Evolutionary conservation across 2,113 vertebrate species (phyloP), one percentile per base, ranked within the genome.

Genomic region (Syngnathus typhle): DNA sequence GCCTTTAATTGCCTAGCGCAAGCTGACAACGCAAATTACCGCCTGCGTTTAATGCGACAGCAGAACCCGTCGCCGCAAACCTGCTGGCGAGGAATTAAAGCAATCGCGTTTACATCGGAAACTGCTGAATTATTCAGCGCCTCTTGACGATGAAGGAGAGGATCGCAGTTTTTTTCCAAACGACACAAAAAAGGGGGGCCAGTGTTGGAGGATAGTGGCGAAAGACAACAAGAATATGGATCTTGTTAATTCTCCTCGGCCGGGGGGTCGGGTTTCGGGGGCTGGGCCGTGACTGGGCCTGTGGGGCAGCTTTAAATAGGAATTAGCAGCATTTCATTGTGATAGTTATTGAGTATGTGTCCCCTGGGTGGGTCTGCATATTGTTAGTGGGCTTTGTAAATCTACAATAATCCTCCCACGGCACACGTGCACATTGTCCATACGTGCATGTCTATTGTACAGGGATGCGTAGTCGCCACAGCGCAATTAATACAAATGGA

Each of bases 291-390:
- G 73, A 32, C 78, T 79, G 80, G 60, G 82, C 77, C 79, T 78
- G 49, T 68, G 84, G 7, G 56, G 71, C 66, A 72, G 83, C 81
- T 83, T 88, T 86, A 85, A 85, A 89, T 78, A 72, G 87, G 88
- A 89, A 88, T 88, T 88, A 89, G 84, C 81, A 79, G 81, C 60
- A 43, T 88, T 85, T 85, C 78, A 88, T 88, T 87, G 83, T 85
- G 82, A 81, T 81, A 70, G 83, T 87, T 82, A 88, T 87, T 82
- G 88, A 85, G 80, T 73, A 63, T 76, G 81, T 68, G 75, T 88
- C 87, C 82, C 84, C 23, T 43, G 82, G 83, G 84, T 77, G 68
- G 69, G 55, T 76, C 70, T 73, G 74, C 74, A 81, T 79, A 83
- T 88, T 90, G 87, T 88, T 84, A 79, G 77, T 65, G 65, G 69